Base-by-base conservation (phyloP, 1,140 invertebrate species). In the Acromyrmex charruanus region DNA sequence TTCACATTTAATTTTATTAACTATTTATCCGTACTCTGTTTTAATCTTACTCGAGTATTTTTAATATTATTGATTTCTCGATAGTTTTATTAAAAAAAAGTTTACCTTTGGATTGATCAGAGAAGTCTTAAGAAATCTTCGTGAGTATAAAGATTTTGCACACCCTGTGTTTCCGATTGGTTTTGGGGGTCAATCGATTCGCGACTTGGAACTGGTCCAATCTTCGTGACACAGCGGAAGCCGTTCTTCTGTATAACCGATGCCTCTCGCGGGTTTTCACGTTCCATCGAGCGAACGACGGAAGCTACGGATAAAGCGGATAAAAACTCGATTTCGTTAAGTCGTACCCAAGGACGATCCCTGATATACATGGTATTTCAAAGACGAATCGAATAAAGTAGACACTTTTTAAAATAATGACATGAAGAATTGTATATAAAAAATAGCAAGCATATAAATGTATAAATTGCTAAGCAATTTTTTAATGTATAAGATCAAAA, bases 121-220 rank as follows among this genome's bases (percentile, higher is more conserved):
- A n/a, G 18, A 66, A 79, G n/a, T 53, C 14, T 5, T 5, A 16
- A 28, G 14, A 44, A 44, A 10, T 2, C 9, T 12, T 10, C 9
- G 39, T 12, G 39, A 44, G 39, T 44, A 44, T 25, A 10, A 66
- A 49, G 5, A n/a, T 63, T 44, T 9, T 25, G 21, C 4, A 35
- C 77, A 35, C 44, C 49, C 44, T 12, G 28, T 66, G 51, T 9
- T 39, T 2, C 9, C 77, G 84, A 59, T 89, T 68, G 85, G 71
- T 87, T 89, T 80, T 65, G 79, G 75, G 87, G 80, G 81, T 85
- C 88, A 89, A 90, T 90, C 88, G 89, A 90, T 90, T 90, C 77
- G 81, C 71, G 49, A 87, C 88, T 90, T 90, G 88, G 89, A 90
- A 58, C n/a, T 53, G 61, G 44, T 90, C 89, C 88, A 90, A 90